Conservation (phyloP, 2,888 invertebrate genomes). For the Malachius bipustulatus region DNA sequence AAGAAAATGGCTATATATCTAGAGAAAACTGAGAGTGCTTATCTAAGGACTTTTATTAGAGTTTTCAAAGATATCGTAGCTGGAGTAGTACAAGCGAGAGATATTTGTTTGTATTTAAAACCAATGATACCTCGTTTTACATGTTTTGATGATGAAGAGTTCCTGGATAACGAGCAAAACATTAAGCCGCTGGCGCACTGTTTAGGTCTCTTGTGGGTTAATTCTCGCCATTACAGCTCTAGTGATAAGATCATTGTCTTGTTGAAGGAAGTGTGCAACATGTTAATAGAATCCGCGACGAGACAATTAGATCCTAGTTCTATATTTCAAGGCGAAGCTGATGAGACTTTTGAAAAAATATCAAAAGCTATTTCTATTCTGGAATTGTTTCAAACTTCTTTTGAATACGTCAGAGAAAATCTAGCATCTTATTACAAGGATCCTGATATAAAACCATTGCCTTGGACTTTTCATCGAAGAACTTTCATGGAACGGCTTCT, state of each 20-base stretch:
- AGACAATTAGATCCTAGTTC: slow-evolving; percentile 64
- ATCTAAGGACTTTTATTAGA: slow-evolving; percentile 62
- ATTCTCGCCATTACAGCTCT: slow-evolving; percentile 43
- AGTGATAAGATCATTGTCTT: slow-evolving; percentile 54
- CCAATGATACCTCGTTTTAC: slow-evolving; percentile 61
- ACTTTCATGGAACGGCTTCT: slow-evolving; percentile 58
- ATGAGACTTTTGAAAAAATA: slow-evolving; percentile 31
- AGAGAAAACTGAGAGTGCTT: slow-evolving; percentile 68
- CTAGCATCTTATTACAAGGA: slow-evolving; percentile 30
- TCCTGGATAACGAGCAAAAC: slow-evolving; percentile 46
- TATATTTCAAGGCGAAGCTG: slow-evolving; percentile 72
- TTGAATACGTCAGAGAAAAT: slow-evolving; percentile 39
- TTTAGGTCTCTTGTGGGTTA: slow-evolving; percentile 74
- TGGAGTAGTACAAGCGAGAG: slow-evolving; percentile 71
- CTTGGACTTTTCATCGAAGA: slow-evolving; percentile 65
- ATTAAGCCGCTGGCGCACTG: slow-evolving; percentile 65
- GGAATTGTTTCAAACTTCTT: slow-evolving; percentile 30
- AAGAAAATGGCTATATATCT: slow-evolving; percentile 63
- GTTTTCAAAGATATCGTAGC: slow-evolving; percentile 69
- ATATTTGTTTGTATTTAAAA: slow-evolving; percentile 67
- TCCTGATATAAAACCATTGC: slow-evolving; percentile 44
- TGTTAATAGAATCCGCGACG: slow-evolving; percentile 63
- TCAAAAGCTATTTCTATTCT: slow-evolving; percentile 25
- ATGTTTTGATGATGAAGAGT: slow-evolving; percentile 56
- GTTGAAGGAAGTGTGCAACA: slow-evolving; percentile 67